A percentile compares a stretch with the other conserved stretches of the same genome.
phyloP scores from a whole-genome alignment of 2,113 vertebrate genomes.

The Microcebus tavaratra region DNA sequence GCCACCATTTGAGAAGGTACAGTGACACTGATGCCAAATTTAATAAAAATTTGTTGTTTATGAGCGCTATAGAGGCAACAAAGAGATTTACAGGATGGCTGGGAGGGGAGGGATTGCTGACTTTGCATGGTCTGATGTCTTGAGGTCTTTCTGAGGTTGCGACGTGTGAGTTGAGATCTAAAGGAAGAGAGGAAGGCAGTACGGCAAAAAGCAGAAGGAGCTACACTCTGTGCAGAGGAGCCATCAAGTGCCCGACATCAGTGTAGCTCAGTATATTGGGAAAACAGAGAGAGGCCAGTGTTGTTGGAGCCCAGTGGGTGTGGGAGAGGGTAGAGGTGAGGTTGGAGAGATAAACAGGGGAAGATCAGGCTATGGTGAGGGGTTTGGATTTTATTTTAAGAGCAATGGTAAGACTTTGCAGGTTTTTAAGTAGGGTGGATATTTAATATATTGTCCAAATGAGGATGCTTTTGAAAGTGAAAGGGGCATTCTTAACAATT shows the following conservation, averaged over 20 bases:
- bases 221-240: background rate
- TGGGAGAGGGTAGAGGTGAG: background rate
- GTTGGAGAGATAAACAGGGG: too few relatives aligned
- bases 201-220: background rate
- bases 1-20: background rate
- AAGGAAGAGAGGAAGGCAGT: background rate
- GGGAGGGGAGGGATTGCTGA: too few relatives aligned
- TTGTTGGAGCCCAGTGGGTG: background rate
- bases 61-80: background rate
- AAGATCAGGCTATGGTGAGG: background rate
- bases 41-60: background rate
- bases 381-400: background rate
- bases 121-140: background rate
- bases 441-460: background rate
- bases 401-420: background rate
- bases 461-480: background rate
- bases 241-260: accelerated
- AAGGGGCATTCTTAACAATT: background rate
- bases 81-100: background rate
- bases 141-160: background rate
- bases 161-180: background rate
- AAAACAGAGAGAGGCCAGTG: background rate
- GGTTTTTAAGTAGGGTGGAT: background rate
- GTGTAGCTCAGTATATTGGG: background rate
- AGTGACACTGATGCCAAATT: background rate